These are phyloP conservation scores for Damaliscus lunatus DNA, from an alignment of 2,113 vertebrate genomes.

Conservation along the genomic window DNA sequence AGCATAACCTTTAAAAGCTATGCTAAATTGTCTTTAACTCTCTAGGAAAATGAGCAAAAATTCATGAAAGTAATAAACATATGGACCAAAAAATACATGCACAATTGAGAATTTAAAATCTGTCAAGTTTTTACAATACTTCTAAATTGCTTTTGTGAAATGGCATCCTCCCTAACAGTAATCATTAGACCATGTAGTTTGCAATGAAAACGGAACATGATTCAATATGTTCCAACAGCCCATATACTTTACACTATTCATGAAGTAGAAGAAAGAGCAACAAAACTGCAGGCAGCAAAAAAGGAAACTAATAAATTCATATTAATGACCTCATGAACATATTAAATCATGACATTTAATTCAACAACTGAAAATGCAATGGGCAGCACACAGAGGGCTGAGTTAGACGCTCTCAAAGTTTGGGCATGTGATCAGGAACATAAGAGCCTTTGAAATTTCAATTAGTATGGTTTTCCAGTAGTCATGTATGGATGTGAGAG, in stretches of 20 bases:
- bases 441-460: not conserved
- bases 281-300: not conserved
- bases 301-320: not conserved
- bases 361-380: not conserved
- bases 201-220: not conserved
- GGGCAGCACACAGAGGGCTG: not conserved
- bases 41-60: not conserved
- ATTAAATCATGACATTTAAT: not conserved
- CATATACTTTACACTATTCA: not conserved
- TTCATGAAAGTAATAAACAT: not conserved
- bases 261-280: not conserved
- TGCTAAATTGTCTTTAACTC: not conserved
- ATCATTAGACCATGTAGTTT: not conserved
- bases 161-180: not conserved
- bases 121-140: not conserved
- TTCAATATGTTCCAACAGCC: not conserved
- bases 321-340: not conserved
- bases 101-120: not conserved
- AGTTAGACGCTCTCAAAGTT: not conserved
- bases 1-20: not conserved
- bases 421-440: not conserved
- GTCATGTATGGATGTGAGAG: too few species aligned
- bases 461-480: not conserved
- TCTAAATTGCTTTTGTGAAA: not conserved
- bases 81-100: not conserved